Evolutionary conservation across 2,113 vertebrate species (phyloP).

Genomic region (Daphoenositta chrysoptera): DNA sequence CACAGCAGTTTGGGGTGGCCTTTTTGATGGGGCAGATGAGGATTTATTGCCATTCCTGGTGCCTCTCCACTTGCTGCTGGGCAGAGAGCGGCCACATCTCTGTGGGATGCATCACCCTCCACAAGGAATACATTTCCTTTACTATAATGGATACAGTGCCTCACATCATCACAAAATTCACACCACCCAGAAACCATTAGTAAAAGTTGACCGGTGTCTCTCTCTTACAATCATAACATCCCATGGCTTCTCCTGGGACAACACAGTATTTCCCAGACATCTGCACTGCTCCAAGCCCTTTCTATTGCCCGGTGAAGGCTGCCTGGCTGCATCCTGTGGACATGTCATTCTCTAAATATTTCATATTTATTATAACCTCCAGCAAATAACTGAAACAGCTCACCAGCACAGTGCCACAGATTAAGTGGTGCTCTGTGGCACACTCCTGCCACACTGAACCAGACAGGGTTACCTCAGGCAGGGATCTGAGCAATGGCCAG

Average conservation of each 20-base stretch:
- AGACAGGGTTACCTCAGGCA: not conserved
- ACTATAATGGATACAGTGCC: not conserved
- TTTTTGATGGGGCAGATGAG: not conserved
- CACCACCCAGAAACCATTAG: slow-evolving; percentile 36
- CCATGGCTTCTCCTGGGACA: slow-evolving; percentile 14
- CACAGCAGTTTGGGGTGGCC: not conserved
- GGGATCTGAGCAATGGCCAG: not conserved
- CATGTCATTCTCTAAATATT: not conserved
- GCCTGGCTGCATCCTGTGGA: not conserved
- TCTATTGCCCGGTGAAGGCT: not conserved
- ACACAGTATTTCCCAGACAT: not conserved
- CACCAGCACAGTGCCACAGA: not conserved
- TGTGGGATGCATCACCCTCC: not conserved
- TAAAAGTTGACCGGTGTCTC: slow-evolving; percentile 15
- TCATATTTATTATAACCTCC: not conserved
- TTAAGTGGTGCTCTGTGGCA: not conserved
- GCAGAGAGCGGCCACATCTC: not conserved
- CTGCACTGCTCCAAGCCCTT: not conserved
- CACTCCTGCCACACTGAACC: not conserved
- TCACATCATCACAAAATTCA: slow-evolving; percentile 13
- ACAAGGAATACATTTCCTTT: not conserved
- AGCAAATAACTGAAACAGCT: slow-evolving; percentile 30
- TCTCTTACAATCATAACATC: not conserved
- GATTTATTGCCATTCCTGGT: slow-evolving; percentile 1
- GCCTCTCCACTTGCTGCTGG: not conserved